Evolutionary conservation across 2,888 invertebrate genomes (phyloP), one percentile per base, ranked within the genome.

Genomic region (Xylota segnis): DNA sequence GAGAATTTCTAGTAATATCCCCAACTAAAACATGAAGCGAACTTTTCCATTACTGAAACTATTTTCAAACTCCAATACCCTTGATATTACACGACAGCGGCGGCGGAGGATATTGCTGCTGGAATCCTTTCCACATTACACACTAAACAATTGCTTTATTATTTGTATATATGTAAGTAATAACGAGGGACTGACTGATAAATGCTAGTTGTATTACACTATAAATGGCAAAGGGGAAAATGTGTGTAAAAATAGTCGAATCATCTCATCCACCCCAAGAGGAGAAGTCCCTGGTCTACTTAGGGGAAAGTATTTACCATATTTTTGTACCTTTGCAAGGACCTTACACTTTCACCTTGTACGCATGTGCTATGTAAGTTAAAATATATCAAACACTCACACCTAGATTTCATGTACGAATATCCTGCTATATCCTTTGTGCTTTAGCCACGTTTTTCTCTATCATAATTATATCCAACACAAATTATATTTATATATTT

Each of bases 241-340:
- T 14, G 23, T 29, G 43, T 34, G 47, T 65, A 58, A 65, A 75
- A 65, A 56, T 66, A 58, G 47, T 76, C 56, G 58, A 34, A 27
- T 16, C 45, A 37, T 34, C 10, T 40, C 59, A 65, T 43, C 47
- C 43, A 76, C 65, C 56, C 70, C 50, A 70, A 23, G 63, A 37
- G 68, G 54, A 40, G 47, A 65, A 40, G 16, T 29, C 12, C 9
- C 0, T 37, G 34, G 45, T 54, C 16, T 34, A n/a, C 56, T 78
- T 68, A 74, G 83, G 83, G 83, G 74, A 74, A 74, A 59, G 29
- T 78, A 74, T 78, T 68, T 78, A 71, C 54, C 45, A 14, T 66
- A 74, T 40, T 12, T 52, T 16, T 45, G 54, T 70, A 40, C 18
- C 37, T 56, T 40, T 54, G 54, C 37, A 50, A 58, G 74, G 78